Percentiles rank a stretch among this genome's conserved stretches.
These are phyloP conservation scores for Epsilonema sp. DNA, from an alignment of 2,888 invertebrate species.

Conservation along the genomic window DNA sequence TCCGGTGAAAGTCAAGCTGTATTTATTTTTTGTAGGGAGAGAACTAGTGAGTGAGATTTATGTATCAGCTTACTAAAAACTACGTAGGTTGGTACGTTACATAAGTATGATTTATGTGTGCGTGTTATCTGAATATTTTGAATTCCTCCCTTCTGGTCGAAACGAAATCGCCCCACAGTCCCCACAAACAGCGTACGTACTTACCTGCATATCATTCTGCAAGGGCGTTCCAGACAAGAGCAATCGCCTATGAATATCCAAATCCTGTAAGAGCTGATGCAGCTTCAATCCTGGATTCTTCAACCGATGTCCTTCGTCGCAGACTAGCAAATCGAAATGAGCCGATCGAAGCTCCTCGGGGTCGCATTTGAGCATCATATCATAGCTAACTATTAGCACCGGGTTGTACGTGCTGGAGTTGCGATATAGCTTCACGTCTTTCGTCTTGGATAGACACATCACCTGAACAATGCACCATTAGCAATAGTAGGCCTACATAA, in stretches of 20 bases:
- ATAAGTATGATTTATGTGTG: no score
- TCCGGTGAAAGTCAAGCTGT: no score
- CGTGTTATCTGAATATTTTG: no score
- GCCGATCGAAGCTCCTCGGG: constrained; percentile 28
- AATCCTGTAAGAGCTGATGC: constrained; percentile 33
- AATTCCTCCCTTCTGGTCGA: no score
- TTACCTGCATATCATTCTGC: constrained; percentile 49
- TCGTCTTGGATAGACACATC: neutral
- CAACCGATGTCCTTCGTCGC: constrained; percentile 50
- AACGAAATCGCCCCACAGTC: no score
- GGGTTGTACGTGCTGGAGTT: constrained; percentile 29
- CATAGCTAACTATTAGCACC: constrained; percentile 48
- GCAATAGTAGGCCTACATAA: no score
- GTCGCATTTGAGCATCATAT: constrained; percentile 39
- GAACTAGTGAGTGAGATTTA: no score
- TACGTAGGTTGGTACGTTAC: no score
- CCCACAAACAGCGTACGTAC: no score
- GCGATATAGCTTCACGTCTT: neutral
- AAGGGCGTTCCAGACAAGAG: constrained; percentile 48
- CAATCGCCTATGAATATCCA: constrained; percentile 39
- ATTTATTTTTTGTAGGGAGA: no score
- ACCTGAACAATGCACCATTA: no score
- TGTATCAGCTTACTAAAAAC: no score
- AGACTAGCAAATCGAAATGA: constrained; percentile 43
- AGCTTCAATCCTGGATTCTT: constrained; percentile 45